These are phyloP conservation scores for Butorides virescens DNA, from an alignment of 2,113 vertebrate species.

Conservation along the genomic window DNA sequence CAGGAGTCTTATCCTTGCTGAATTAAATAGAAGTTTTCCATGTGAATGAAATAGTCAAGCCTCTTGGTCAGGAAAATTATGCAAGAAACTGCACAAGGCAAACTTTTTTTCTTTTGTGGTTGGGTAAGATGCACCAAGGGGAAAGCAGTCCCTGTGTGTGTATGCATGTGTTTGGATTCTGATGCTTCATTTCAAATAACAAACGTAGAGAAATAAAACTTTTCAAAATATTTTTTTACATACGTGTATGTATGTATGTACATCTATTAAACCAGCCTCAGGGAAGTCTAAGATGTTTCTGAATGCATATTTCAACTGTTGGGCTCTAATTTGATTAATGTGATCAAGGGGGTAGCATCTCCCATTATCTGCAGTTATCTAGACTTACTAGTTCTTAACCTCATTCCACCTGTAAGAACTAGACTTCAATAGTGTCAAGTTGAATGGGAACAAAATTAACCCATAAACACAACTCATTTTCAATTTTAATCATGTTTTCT, in stretches of 20 bases:
- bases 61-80: background rate
- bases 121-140: background rate
- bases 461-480: background rate
- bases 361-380: background rate
- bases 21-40: background rate
- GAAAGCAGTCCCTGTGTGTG: accelerated
- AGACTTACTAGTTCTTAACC: background rate
- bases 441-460: background rate
- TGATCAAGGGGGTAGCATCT: background rate
- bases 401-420: background rate
- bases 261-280: background rate
- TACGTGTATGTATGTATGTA: background rate
- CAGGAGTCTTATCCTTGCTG: background rate
- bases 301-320: background rate
- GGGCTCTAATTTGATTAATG: background rate
- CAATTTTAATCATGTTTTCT: background rate
- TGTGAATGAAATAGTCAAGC: background rate
- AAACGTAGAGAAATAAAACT: background rate
- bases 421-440: background rate
- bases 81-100: background rate
- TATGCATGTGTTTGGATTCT: background rate
- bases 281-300: background rate
- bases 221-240: background rate
- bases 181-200: background rate
- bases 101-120: background rate